Evolutionary conservation across 2,797 vertebrate genomes (phyloP).

Genomic region (Pogonophryne albipinna): DNA sequence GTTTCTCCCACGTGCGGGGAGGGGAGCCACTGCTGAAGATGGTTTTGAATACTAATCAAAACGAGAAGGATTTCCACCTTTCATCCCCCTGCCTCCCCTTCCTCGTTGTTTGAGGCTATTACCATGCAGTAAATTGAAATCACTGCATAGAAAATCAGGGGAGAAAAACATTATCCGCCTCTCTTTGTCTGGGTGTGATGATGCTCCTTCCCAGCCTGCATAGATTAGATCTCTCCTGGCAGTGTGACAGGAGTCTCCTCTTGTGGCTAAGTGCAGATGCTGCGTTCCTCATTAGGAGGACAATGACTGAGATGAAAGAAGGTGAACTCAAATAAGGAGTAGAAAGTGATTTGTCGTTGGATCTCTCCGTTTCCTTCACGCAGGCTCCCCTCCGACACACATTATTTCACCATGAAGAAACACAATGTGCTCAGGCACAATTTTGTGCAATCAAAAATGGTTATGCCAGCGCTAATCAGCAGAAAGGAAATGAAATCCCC

Average conservation of each 20-base stretch:
- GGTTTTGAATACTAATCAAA: constrained; percentile 68
- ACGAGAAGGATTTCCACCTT: constrained; percentile 42
- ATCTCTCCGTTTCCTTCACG: constrained; percentile 1
- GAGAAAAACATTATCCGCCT: constrained; percentile 17
- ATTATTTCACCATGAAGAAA: constrained; percentile 28
- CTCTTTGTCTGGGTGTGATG: constrained; percentile 45
- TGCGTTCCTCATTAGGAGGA: constrained; percentile 61
- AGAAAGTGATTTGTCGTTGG: background rate
- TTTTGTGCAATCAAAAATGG: constrained; percentile 45
- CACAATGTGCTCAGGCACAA: constrained; percentile 25
- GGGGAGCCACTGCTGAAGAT: constrained; percentile 51
- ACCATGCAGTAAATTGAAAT: constrained; percentile 29
- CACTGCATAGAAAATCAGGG: constrained; percentile 14
- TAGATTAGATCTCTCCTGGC: constrained; percentile 60
- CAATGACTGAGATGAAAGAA: constrained; percentile 63
- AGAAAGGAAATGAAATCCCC: constrained; percentile 36
- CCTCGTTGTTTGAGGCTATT: constrained; percentile 33
- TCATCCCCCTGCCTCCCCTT: constrained; percentile 13
- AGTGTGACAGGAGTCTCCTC: constrained; percentile 50
- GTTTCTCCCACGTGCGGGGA: constrained; percentile 33
- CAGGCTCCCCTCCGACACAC: background rate
- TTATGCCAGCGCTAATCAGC: constrained; percentile 21
- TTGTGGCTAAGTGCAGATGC: constrained; percentile 58
- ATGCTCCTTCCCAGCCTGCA: constrained; percentile 42
- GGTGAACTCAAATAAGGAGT: constrained; percentile 45